These are phyloP conservation scores for Neoarius graeffei DNA, from an alignment of 2,113 vertebrate genomes.

Conservation along the genomic window DNA sequence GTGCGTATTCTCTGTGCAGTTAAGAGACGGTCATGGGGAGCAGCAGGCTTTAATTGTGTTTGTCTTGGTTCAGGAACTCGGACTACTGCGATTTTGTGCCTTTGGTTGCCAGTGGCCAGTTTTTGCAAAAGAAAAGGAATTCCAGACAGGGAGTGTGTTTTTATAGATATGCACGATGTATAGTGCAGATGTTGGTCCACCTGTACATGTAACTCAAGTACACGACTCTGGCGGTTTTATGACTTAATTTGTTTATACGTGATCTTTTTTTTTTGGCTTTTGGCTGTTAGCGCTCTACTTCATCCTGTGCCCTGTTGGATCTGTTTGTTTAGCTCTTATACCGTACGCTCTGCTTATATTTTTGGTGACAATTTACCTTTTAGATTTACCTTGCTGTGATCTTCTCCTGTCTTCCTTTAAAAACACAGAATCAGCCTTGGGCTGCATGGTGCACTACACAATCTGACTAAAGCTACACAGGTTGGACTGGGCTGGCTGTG, in stretches of 20 bases:
- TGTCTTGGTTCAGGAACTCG: conserved; percentile 39
- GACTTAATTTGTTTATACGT: background rate
- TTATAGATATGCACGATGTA: background rate
- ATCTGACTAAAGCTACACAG: conserved; percentile 31
- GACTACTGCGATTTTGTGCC: conserved; percentile 29
- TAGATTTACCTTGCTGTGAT: background rate
- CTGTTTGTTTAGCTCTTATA: background rate
- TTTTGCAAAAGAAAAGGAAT: conserved; percentile 10
- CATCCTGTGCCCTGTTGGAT: background rate
- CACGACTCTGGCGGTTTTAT: background rate
- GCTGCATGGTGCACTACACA: conserved; percentile 23
- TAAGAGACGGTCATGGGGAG: conserved; percentile 38
- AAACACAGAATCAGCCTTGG: conserved; percentile 30
- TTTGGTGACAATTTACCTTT: conserved; percentile 48
- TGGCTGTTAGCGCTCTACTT: background rate
- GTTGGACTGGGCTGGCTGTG: background rate
- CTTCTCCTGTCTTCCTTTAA: background rate
- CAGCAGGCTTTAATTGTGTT: conserved; percentile 45
- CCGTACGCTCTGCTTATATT: background rate
- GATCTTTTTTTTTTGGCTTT: background rate
- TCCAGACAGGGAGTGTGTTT: conserved; percentile 26
- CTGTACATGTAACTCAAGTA: conserved; percentile 17
- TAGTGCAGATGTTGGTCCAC: conserved; percentile 32
- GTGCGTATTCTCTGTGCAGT: conserved; percentile 38
- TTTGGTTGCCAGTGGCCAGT: conserved; percentile 20